Base-by-base conservation (phyloP, 2,888 invertebrate species). In the Cyrtodaria siliqua region DNA sequence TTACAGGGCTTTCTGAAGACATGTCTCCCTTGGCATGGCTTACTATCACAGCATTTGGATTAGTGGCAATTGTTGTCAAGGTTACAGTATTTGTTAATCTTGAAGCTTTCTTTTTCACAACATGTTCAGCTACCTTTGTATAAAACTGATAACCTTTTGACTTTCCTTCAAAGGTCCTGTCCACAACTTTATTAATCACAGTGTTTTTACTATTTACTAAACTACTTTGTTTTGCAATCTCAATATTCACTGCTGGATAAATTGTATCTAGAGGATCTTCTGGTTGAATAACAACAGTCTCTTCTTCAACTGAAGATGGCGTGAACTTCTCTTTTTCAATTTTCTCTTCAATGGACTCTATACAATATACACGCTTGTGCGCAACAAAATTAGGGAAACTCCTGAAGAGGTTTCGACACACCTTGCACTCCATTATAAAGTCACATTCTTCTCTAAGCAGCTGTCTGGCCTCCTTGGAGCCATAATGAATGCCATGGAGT, bases 361-460 rank as follows among this genome's bases (percentile, higher is more conserved):
- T 94, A 90, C 98, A 98, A 92, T 96, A 98, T 44, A 95, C 95
- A 72, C 97, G 94, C 93, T 98, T 98, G 92, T 98, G 98, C 40
- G 97, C 96, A 84, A 98, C 95, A 90, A 97, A 97, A 93, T 98
- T 97, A 18, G 96, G 96, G 80, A 98, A 94, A 91, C 97, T 97
- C 85, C 98, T 95, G 92, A 97, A 98, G 89, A 98, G 94, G 89
- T 96, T 97, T 40, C 96, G 95, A 91, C 98, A 98, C 23, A 96
- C 95, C 92, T 96, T 96, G 93, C 98, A 98, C 93, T 98, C 98
- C 93, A 97, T 96, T 87, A 98, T 95, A 70, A 97, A 93, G 92
- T 97, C 96, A 94, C 97, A 97, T 94, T 98, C 98, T 89, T 96
- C 95, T 38, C 95, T 94, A 40, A 98, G 94, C 62, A 97, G 94